Evolutionary conservation across 2,797 vertebrate genomes (phyloP), one percentile per base, ranked within the genome.

Genomic region (Meriones psammophilus): DNA sequence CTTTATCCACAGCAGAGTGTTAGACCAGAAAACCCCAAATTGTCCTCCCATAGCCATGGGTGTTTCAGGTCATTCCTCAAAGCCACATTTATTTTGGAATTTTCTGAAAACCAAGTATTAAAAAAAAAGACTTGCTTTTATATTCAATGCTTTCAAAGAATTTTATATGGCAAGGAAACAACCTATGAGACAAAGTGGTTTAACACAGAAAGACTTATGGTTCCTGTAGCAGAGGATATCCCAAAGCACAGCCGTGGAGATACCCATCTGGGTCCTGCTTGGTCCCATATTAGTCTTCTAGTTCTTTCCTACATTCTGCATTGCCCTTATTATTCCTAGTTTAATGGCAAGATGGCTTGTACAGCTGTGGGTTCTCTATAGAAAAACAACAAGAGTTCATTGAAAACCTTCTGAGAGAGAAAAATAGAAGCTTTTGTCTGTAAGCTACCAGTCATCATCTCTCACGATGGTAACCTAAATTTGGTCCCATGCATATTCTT

Each of bases 351-450:
- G 77, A 50, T 12, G 62, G 36, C 36, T 50, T 24, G 0, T 20
- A 33, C 66, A 33, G n/a, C 77, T 86, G 33, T 26, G 3, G 18
- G 56, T 91, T 92, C 28, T n/a, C 36, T 74, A 50, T 22, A 30
- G 42, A 80, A 92, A 89, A 18, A 92, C 81, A 90, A 33, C 30
- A 56, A 71, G 54, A 95, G 54, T 42, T 79, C 10, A 13, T 64
- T 83, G 80, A 39, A 95, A 62, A 68, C 8, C 94, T 96, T 76
- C 36, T n/a, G 77, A 69, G 42, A 88, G 30, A 74, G 24, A 50
- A 78, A 92, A 73, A 77, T 13, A 4, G 58, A 93, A 81, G 62
- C 24, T 50, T 85, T 66, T 26, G 8, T 80, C 36, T 56, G 80
- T 80, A 85, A 26, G 6, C 60, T 84, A 22, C 33, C 8, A 24